Evolutionary conservation across 2,888 invertebrate genomes (phyloP), one percentile per base, ranked within the genome.

Genomic region (Pogonocherus hispidulus): DNA sequence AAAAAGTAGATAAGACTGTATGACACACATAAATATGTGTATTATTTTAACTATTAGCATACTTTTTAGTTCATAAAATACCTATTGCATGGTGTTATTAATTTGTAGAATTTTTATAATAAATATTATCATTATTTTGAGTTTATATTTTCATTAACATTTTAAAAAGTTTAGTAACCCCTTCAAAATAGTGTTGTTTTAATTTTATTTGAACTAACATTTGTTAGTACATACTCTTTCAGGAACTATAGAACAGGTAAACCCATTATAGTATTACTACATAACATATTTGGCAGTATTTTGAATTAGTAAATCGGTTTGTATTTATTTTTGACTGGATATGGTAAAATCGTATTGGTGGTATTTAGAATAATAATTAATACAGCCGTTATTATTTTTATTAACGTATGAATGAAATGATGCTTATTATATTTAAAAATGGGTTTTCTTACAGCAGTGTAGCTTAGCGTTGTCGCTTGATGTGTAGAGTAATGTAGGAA

Each of bases 401-500:
- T n/a, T n/a, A n/a, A n/a, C n/a, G n/a, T n/a, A n/a, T n/a, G n/a
- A 27, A 8, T 27, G 8, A 27, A 27, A 27, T 27, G 3, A 27
- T 5, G 3, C 23, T 51, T 16, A 18, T 9, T 52, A 18, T 52
- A 32, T 27, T 1, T 32, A 1, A 16, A 32, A 52, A 52, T 19
- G 27, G 19, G 32, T 32, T n/a, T 47, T 49, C 47, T 23, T 18
- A 47, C 16, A 19, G 47, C 35, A n/a, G 18, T 59, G 59, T 57
- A 14, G 49, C 47, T 51, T 51, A 46, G 47, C 52, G 63, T 59
- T 68, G 69, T 66, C 51, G 68, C 71, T 69, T 70, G 52, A 57
- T 70, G 63, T 71, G 56, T 73, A 68, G 67, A 66, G 62, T 69
- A 63, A 62, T 76, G 75, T 74, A 74, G 72, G 70, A 68, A 71